Conservation (phyloP, 2,113 vertebrate species). For the Cairina moschata region DNA sequence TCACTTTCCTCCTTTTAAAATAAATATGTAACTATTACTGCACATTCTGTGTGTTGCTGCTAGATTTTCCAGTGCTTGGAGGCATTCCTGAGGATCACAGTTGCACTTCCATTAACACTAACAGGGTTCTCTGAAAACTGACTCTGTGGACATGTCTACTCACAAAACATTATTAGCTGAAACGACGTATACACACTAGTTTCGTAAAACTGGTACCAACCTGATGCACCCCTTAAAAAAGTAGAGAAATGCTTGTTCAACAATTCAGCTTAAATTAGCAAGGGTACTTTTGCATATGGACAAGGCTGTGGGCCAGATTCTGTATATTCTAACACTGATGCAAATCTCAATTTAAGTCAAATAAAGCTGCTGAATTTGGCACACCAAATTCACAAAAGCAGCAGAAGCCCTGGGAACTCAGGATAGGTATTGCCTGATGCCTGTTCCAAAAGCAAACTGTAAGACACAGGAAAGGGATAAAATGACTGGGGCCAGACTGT, state of each 20-base stretch:
- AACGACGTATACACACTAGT: rapidly evolving
- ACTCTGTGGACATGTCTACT: not conserved
- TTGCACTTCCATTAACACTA: not conserved
- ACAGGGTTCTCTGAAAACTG: not conserved
- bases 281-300: not conserved
- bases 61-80: not conserved
- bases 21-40: not conserved
- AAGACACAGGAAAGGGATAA: slow-evolving; percentile 62
- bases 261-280: not conserved
- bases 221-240: not conserved
- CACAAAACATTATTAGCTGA: not conserved
- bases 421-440: slow-evolving; percentile 30
- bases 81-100: not conserved
- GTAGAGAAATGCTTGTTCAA: not conserved
- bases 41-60: not conserved
- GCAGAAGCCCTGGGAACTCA: slow-evolving; percentile 18
- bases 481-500: slow-evolving; percentile 54
- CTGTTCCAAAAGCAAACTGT: slow-evolving; percentile 30
- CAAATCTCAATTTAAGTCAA: not conserved
- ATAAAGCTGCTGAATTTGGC: slow-evolving; percentile 15
- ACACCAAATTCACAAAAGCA: not conserved
- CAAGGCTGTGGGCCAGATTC: not conserved
- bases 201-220: not conserved
- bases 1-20: not conserved
- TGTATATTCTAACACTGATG: not conserved